phyloP scores from a whole-genome alignment of 2,113 vertebrate genomes.

The Catagonus wagneri region DNA sequence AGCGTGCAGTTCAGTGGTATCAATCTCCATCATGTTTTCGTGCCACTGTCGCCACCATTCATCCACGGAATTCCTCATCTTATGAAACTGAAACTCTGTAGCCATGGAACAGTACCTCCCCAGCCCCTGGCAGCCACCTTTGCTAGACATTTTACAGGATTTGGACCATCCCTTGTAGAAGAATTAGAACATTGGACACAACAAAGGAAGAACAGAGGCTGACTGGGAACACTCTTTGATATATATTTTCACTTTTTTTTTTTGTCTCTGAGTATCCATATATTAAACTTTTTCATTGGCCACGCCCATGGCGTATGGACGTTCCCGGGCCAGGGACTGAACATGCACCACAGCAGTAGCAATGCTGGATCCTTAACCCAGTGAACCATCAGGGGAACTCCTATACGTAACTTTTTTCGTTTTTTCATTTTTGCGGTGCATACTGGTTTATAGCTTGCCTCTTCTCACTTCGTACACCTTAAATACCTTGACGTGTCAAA shows the following conservation, averaged over 20 bases:
- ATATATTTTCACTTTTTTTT: neutral
- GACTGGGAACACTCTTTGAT: neutral
- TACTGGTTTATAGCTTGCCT: neutral
- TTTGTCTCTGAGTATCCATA: neutral
- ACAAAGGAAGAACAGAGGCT: neutral
- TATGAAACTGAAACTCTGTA: neutral
- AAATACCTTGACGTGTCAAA: neutral
- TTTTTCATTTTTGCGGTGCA: neutral
- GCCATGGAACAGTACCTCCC: neutral
- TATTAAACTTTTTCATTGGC: neutral
- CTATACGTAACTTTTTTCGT: no score
- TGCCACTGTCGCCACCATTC: rapidly evolving
- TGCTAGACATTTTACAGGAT: neutral
- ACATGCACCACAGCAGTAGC: no score
- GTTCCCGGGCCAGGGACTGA: no score
- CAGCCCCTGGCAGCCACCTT: neutral
- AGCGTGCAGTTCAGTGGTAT: rapidly evolving
- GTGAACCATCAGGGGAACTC: no score
- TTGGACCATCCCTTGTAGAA: neutral
- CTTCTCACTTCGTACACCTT: neutral
- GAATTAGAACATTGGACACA: neutral
- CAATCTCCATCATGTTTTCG: neutral
- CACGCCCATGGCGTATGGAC: no score
- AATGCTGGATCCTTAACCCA: no score
- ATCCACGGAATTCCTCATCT: neutral